Percentiles rank a stretch among this genome's conserved stretches.
Conservation (phyloP, 2,888 invertebrate genomes). For the Hydropsyche betteni region DNA sequence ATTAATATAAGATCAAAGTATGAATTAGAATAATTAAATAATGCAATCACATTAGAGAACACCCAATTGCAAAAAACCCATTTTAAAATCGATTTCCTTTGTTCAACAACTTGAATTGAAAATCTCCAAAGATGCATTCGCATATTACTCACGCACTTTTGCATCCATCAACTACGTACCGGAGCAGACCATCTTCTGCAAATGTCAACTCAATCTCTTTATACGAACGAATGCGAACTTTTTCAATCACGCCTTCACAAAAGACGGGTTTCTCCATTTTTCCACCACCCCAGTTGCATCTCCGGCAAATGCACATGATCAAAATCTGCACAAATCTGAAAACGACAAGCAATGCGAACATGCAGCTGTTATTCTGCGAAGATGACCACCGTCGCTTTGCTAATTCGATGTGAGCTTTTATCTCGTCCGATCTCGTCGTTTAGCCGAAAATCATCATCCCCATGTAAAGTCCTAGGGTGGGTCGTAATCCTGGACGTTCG, state of each 20-base stretch:
- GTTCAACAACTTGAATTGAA: no score
- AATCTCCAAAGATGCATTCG: no score
- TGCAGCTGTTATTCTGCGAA: conserved; percentile 23
- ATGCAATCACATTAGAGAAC: no score
- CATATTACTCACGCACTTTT: no score
- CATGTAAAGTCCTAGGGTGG: conserved; percentile 14
- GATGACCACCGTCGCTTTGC: conserved; percentile 15
- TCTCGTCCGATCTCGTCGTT: conserved; percentile 46
- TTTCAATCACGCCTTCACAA: conserved; percentile 24
- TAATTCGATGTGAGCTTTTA: conserved; percentile 44
- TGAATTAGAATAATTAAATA: no score
- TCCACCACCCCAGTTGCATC: no score
- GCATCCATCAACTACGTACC: not conserved
- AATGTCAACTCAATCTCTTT: conserved; percentile 15
- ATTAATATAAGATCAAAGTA: no score
- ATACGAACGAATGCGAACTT: not conserved
- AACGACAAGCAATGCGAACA: not conserved
- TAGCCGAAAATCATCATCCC: conserved; percentile 46
- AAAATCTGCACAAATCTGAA: conserved; percentile 1
- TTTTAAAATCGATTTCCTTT: no score
- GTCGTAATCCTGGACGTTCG: conserved; percentile 44
- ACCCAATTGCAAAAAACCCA: no score
- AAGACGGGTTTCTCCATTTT: not conserved
- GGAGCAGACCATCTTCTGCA: not conserved
- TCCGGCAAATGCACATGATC: not conserved